phyloP scores from a whole-genome alignment of 2,797 vertebrate species.

The Pangasius sanitwongsei region DNA sequence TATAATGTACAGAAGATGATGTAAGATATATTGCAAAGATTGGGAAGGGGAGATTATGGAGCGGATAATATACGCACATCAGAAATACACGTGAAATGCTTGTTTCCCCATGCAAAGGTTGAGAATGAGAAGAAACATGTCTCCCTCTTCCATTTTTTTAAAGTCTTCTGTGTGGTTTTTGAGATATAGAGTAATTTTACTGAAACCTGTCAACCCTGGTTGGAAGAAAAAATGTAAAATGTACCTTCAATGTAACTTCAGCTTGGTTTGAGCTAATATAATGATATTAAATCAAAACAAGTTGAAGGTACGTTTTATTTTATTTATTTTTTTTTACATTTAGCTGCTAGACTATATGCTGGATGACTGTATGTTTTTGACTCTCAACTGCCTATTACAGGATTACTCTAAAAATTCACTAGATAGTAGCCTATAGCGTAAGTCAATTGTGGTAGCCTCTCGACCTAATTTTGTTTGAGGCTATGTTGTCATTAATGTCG shows the following conservation, averaged over 20 bases:
- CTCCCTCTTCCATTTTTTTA: background rate
- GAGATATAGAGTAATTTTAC: background rate
- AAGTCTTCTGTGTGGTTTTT: background rate
- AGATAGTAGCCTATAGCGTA: background rate
- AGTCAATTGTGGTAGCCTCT: too few relatives aligned
- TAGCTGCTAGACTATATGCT: background rate
- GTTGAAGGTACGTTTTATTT: background rate
- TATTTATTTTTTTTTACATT: background rate
- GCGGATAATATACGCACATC: too few relatives aligned
- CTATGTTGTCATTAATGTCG: background rate
- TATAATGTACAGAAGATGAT: background rate
- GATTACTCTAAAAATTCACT: background rate
- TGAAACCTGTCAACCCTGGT: background rate
- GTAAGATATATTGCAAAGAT: background rate
- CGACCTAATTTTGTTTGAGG: background rate
- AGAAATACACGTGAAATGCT: too few relatives aligned
- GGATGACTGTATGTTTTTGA: background rate
- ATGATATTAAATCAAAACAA: background rate
- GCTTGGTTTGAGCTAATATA: background rate
- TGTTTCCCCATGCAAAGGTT: too few relatives aligned
- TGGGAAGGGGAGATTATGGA: too few relatives aligned
- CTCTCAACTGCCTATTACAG: background rate
- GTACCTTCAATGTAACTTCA: background rate
- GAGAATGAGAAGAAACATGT: too few relatives aligned
- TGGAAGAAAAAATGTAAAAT: too few relatives aligned